Conservation (phyloP, 2,797 vertebrate genomes). For the Heliangelus exortis region DNA sequence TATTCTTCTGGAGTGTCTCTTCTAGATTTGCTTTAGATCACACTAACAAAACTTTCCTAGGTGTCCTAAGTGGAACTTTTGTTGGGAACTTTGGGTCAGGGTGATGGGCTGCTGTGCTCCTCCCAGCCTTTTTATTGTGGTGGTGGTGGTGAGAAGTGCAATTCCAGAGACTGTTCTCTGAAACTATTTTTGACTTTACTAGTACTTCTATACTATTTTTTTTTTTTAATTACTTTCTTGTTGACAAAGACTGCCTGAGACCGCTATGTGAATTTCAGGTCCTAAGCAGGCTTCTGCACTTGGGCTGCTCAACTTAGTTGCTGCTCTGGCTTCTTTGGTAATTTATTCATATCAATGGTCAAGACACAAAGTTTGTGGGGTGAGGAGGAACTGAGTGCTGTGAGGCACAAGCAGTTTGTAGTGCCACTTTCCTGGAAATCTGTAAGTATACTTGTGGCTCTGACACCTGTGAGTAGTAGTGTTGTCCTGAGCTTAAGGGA, state of each 20-base stretch:
- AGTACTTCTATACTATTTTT: background rate
- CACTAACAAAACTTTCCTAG: background rate
- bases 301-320: background rate
- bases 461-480: background rate
- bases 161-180: background rate
- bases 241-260: background rate
- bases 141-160: background rate
- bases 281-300: background rate
- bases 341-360: background rate
- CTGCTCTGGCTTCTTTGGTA: background rate
- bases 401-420: background rate
- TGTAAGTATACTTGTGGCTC: background rate
- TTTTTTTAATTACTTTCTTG: background rate
- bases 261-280: background rate
- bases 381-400: background rate
- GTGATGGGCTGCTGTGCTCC: background rate
- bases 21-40: conserved; percentile 19
- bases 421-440: background rate
- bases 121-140: background rate
- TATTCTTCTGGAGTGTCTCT: conserved; percentile 14
- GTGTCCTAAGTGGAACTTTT: background rate
- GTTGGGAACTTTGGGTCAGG: background rate
- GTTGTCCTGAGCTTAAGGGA: background rate
- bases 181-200: background rate
- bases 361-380: background rate